phyloP scores from a whole-genome alignment of 2,888 invertebrate genomes.

The Octonoba sinensis region DNA sequence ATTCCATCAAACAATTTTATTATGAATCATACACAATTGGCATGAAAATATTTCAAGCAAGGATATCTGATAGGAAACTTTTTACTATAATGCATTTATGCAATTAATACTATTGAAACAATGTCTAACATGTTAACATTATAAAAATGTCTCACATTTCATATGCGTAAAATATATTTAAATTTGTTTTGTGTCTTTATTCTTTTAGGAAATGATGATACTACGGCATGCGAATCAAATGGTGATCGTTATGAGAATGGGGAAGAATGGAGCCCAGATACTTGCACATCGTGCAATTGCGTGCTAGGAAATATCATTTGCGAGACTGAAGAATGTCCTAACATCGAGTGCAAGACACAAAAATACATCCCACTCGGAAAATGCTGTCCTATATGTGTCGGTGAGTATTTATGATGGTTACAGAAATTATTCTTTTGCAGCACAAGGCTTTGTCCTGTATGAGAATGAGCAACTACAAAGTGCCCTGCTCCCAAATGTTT shows the following conservation, averaged over 20 bases:
- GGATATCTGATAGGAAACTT: too few species aligned
- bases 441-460: not conserved
- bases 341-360: conserved; percentile 71
- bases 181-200: too few species aligned
- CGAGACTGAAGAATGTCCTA: conserved; percentile 73
- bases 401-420: conserved; percentile 66
- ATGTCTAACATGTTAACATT: too few species aligned
- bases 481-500: too few species aligned
- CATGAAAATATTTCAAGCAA: too few species aligned
- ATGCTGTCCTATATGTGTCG: conserved; percentile 73
- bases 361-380: conserved; percentile 73
- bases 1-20: too few species aligned
- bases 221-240: conserved; percentile 72
- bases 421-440: not conserved
- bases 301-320: conserved; percentile 77
- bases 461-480: not conserved
- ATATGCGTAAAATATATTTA: too few species aligned
- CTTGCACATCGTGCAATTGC: conserved; percentile 83
- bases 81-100: too few species aligned
- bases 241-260: conserved; percentile 78
- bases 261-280: conserved; percentile 79
- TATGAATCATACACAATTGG: too few species aligned
- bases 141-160: too few species aligned
- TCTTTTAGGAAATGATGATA: conserved; percentile 16
- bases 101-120: too few species aligned